Base-by-base conservation (phyloP, 2,888 invertebrate genomes). In the Empis stercorea region DNA sequence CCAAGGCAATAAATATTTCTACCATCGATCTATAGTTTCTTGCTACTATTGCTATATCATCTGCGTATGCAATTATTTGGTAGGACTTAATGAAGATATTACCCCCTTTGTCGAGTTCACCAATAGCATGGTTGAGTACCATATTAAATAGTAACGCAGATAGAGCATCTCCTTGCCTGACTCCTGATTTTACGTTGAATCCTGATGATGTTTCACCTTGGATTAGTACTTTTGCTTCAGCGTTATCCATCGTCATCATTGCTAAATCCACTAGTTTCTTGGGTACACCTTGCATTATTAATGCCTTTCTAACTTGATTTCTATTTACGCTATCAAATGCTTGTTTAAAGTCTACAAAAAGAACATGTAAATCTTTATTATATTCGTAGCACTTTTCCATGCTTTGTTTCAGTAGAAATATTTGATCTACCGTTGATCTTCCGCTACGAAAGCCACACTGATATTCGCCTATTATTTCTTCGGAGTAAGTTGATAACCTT, bases 331-430 rank as follows among this genome's bases (percentile, higher is more conserved):
- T 36, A 23, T 44, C 34, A 15, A 36, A 36, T 6, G 32, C 43
- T 43, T 43, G 14, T 14, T 43, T 43, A 14, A 30, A 43, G 17
- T 43, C 43, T 3, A 34, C 17, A 13, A 44, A 44, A 11, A 44
- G 36, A 15, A 36, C 14, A 17, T 44, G 37, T n/a, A 44, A 10
- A 11, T 44, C 44, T 6, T 15, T 44, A 34, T 44, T 44, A 23
- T 44, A 16, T 16, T 36, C 44, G 15, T n/a, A 44, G 14, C 16
- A 36, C 23, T 44, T 44, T 27, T 44, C 44, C 17, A 36, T 36
- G 6, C 11, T 23, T 27, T 44, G 44, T n/a, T 17, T 34, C 10
- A 17, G 4, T 7, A 17, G 13, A 30, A 43, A 30, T 2, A 43
- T n/a, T 43, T 30, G 13, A 30, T 30, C 30, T 30, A n/a, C 10